A percentile compares a stretch with the other conserved stretches of the same genome.
Evolutionary conservation across 2,888 invertebrate genomes (phyloP).

Genomic region (Ennomos erosarius): DNA sequence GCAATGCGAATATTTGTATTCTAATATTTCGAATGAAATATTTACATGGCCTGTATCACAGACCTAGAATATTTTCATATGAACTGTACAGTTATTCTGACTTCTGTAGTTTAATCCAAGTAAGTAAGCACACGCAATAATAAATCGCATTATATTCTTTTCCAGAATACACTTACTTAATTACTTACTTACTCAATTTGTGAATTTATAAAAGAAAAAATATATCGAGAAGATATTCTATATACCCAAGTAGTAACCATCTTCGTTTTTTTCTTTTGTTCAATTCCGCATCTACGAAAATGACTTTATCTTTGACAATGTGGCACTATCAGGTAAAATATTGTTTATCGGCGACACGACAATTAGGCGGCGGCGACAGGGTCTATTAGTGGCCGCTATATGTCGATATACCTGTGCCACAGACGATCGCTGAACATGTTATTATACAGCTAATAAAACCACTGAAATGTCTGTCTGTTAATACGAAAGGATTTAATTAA

Average conservation of each 20-base stretch:
- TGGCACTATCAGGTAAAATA: conserved; percentile 43
- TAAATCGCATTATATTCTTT: no score
- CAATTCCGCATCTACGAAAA: conserved; percentile 1
- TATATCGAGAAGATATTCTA: no score
- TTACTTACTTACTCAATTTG: no score
- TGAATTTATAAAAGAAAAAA: no score
- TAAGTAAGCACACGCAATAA: no score
- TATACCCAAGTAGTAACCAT: no score
- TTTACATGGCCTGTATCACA: no score
- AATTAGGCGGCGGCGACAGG: conserved; percentile 66
- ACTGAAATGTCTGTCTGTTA: conserved; percentile 1
- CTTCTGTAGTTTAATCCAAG: neutral
- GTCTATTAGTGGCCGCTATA: conserved; percentile 46
- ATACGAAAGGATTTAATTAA: neutral
- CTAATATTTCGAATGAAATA: no score
- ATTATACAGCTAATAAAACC: neutral
- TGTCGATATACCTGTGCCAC: conserved; percentile 15
- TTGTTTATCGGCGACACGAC: conserved; percentile 49
- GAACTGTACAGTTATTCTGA: neutral
- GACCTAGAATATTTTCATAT: no score
- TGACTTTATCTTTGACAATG: conserved; percentile 35
- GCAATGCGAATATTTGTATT: no score
- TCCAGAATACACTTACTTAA: no score
- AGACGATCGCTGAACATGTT: conserved; percentile 3
- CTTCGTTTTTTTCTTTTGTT: no score